Evolutionary conservation across 2,797 vertebrate species (phyloP).

Genomic region (Notoglanidium macrostoma): DNA sequence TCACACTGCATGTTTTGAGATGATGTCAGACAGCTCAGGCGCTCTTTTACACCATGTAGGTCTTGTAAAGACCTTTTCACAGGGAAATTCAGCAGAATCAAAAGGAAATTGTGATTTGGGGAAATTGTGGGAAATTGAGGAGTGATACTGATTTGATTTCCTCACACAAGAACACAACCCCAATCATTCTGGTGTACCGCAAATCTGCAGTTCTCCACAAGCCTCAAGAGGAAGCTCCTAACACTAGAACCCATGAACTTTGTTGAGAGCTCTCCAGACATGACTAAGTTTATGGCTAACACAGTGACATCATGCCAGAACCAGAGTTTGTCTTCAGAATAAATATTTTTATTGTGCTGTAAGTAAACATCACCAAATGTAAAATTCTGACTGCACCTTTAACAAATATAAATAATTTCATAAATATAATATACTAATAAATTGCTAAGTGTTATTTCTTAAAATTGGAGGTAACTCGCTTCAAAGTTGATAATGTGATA

Average conservation of each 20-base stretch:
- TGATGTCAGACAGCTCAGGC: not conserved
- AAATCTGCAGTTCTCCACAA: conserved; percentile 1
- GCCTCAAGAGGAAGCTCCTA: not conserved
- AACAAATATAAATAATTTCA: not conserved
- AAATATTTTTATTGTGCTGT: not conserved
- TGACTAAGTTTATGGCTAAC: not conserved
- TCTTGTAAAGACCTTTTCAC: no score
- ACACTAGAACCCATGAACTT: not conserved
- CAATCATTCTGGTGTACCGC: not conserved
- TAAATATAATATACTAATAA: not conserved
- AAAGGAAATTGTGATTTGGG: not conserved
- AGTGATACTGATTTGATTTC: conserved; percentile 1
- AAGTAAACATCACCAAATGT: not conserved
- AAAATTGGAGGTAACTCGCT: not conserved
- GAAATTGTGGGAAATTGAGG: not conserved
- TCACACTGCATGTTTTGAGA: no score
- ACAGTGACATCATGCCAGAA: not conserved
- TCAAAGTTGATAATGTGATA: not conserved
- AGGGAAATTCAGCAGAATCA: not conserved
- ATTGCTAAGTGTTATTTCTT: not conserved
- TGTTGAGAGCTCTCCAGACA: not conserved
- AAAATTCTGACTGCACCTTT: not conserved
- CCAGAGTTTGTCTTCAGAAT: not conserved
- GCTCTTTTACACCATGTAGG: not conserved
- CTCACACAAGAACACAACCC: not conserved